Conservation (phyloP, 2,797 vertebrate species). For the Coregonus ussuriensis region DNA sequence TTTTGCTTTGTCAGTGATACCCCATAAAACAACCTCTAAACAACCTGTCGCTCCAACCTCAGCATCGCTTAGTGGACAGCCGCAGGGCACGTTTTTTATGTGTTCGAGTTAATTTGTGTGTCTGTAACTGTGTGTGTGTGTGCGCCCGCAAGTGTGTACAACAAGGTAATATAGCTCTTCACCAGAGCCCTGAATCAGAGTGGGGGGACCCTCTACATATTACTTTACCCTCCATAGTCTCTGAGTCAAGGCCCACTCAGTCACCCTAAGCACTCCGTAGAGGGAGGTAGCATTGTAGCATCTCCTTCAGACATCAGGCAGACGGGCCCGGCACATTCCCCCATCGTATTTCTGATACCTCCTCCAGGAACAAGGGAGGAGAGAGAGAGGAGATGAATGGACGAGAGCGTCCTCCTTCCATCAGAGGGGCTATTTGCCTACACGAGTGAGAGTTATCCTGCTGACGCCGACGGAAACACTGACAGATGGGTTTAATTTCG, state of each 20-base stretch:
- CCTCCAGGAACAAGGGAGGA: neutral
- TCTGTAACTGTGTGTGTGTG: neutral
- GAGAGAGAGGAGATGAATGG: conserved; percentile 31
- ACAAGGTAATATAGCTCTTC: neutral
- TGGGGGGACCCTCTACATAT: too few relatives aligned
- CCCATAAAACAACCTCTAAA: neutral
- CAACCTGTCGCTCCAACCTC: neutral
- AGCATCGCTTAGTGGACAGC: neutral
- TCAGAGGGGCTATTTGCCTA: conserved; percentile 54
- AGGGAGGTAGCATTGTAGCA: conserved; percentile 23
- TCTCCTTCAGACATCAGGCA: neutral
- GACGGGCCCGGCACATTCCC: conserved; percentile 19
- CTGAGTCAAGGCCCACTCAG: conserved; percentile 11
- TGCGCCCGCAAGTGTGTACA: too few relatives aligned
- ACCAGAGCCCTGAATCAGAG: neutral
- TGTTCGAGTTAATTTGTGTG: neutral
- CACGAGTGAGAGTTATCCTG: conserved; percentile 44
- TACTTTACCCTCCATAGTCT: neutral
- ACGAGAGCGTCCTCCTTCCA: neutral
- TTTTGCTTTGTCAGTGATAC: neutral
- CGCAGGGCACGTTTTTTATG: neutral
- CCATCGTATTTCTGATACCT: conserved; percentile 24
- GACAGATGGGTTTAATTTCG: conserved; percentile 64
- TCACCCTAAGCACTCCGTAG: conserved; percentile 34
- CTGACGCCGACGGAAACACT: conserved; percentile 59